These are phyloP conservation scores for Brevipalpus yothersi DNA, from an alignment of 1,140 invertebrate genomes.

Conservation along the genomic window DNA sequence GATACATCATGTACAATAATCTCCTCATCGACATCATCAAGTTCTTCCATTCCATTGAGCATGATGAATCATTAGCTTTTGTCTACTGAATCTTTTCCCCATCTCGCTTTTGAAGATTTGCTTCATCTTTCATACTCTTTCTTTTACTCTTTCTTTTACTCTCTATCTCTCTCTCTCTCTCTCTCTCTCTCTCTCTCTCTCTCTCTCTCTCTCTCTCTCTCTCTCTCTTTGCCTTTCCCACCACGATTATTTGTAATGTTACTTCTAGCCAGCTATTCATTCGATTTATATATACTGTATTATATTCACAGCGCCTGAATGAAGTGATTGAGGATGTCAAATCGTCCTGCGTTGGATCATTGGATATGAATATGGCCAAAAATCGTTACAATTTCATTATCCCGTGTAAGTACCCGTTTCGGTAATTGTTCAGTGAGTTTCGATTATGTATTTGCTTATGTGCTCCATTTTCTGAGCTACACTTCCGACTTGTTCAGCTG, in stretches of 20 bases:
- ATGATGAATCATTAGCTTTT: no score
- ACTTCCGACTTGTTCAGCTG: constrained; percentile 14
- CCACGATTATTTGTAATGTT: not conserved
- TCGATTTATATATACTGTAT: not conserved
- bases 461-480: not conserved
- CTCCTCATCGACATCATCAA: no score
- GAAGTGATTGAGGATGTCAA: constrained; percentile 54
- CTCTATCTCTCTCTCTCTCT: not conserved
- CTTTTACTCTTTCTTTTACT: not conserved
- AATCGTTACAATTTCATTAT: constrained; percentile 64
- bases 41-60: no score
- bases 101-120: not conserved
- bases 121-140: not conserved
- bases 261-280: not conserved
- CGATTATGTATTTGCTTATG: not conserved
- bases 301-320: constrained; percentile 38
- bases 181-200: not conserved
- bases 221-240: not conserved
- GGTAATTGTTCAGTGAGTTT: not conserved
- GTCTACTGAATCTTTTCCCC: no score
- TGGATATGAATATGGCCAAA: constrained; percentile 58
- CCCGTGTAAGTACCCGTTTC: constrained; percentile 32
- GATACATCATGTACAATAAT: no score
- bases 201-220: not conserved
- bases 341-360: constrained; percentile 46